Evolutionary conservation across 2,888 invertebrate genomes (phyloP).

Genomic region (Nemapogon koenigi): DNA sequence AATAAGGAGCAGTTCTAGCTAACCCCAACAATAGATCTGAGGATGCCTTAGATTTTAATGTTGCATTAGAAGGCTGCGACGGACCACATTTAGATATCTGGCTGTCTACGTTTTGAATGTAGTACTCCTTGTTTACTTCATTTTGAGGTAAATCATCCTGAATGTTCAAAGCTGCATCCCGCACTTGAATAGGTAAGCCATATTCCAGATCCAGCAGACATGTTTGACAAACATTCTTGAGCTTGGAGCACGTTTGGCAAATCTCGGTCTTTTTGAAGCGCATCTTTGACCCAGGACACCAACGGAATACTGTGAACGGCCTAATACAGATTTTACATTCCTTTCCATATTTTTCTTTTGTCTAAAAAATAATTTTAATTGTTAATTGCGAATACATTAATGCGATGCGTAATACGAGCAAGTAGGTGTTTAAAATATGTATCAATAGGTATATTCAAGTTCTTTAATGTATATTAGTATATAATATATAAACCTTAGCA

Average conservation of each 20-base stretch:
- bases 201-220: conserved; percentile 94
- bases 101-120: conserved; percentile 88
- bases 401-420: too few relatives aligned
- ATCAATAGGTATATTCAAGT: too few relatives aligned
- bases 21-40: conserved; percentile 85
- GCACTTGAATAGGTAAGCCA: conserved; percentile 85
- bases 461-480: too few relatives aligned
- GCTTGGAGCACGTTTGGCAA: conserved; percentile 92
- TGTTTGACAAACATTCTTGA: conserved; percentile 97
- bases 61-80: conserved; percentile 65
- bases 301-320: conserved; percentile 95
- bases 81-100: conserved; percentile 65
- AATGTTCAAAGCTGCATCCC: conserved; percentile 89
- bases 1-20: conserved; percentile 92
- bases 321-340: conserved; percentile 95
- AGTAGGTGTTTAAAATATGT: too few relatives aligned
- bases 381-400: too few relatives aligned
- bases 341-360: conserved; percentile 93
- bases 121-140: conserved; percentile 94
- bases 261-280: conserved; percentile 97
- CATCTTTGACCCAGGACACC: conserved; percentile 96
- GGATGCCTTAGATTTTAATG: conserved; percentile 78
- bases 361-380: conserved; percentile 70
- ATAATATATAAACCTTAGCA: too few relatives aligned
- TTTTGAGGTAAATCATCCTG: conserved; percentile 91